phyloP scores from a whole-genome alignment of 2,797 vertebrate genomes.

The Esox lucius region DNA sequence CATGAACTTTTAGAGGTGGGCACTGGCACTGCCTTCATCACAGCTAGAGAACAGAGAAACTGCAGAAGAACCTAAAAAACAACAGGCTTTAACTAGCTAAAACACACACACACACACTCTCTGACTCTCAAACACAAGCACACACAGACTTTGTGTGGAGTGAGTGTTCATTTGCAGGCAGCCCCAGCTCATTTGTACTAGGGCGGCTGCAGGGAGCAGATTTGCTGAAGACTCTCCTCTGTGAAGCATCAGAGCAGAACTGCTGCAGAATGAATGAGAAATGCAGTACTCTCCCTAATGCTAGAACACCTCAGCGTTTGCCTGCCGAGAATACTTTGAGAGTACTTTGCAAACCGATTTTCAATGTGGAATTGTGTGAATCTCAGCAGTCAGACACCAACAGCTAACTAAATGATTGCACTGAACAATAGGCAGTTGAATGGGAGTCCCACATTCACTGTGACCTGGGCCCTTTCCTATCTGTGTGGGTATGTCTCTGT shows the following conservation, averaged over 20 bases:
- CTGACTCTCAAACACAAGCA: background rate
- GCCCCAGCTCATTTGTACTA: constrained; percentile 65
- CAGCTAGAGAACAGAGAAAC: constrained; percentile 21
- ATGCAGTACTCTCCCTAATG: background rate
- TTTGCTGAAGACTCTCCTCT: constrained; percentile 66
- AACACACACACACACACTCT: background rate
- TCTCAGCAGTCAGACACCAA: too few species aligned
- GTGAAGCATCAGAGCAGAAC: constrained; percentile 71
- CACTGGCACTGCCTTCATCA: constrained; percentile 8
- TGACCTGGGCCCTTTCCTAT: too few species aligned
- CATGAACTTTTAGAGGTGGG: constrained; percentile 32
- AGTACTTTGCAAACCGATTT: too few species aligned
- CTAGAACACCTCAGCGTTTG: too few species aligned
- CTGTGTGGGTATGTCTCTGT: too few species aligned
- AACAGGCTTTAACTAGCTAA: background rate
- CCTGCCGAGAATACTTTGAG: too few species aligned
- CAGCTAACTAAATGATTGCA: too few species aligned
- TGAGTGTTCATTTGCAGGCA: constrained; percentile 56
- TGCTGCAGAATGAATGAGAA: constrained; percentile 37
- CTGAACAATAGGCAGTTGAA: too few species aligned
- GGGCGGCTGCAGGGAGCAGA: constrained; percentile 65
- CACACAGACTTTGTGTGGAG: background rate
- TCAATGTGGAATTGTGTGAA: too few species aligned
- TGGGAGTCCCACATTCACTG: too few species aligned
- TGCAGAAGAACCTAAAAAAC: background rate